These are phyloP conservation scores for Chrysemys picta DNA, from an alignment of 2,113 vertebrate genomes.

Conservation along the genomic window DNA sequence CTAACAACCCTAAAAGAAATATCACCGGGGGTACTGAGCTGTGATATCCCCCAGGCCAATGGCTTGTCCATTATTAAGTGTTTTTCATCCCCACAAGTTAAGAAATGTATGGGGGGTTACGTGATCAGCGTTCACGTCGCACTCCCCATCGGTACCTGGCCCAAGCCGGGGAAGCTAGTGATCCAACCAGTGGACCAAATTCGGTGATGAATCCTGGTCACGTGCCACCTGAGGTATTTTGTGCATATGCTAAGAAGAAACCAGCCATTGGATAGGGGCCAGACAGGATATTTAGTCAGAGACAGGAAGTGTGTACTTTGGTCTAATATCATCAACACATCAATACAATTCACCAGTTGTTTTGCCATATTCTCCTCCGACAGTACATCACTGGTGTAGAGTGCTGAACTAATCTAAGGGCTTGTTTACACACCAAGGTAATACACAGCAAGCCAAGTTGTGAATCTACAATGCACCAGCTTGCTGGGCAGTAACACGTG, in stretches of 20 bases:
- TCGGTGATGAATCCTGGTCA: too few relatives aligned
- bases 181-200: too few relatives aligned
- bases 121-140: too few relatives aligned
- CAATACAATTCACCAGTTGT: background rate
- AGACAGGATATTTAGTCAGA: background rate
- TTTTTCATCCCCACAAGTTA: background rate
- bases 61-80: background rate
- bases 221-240: too few relatives aligned
- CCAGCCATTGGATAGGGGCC: background rate
- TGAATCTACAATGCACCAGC: background rate
- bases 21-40: background rate
- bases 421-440: background rate
- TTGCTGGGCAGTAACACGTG: background rate
- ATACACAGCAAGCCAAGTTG: background rate
- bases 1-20: background rate
- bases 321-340: background rate
- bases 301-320: background rate
- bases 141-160: too few relatives aligned
- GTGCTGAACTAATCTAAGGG: background rate
- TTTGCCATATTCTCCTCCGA: background rate
- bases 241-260: background rate
- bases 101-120: too few relatives aligned
- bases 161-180: too few relatives aligned
- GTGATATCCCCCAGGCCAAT: background rate
- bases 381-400: background rate